Conservation (phyloP, 2,888 invertebrate genomes). For the Andrena camellia region DNA sequence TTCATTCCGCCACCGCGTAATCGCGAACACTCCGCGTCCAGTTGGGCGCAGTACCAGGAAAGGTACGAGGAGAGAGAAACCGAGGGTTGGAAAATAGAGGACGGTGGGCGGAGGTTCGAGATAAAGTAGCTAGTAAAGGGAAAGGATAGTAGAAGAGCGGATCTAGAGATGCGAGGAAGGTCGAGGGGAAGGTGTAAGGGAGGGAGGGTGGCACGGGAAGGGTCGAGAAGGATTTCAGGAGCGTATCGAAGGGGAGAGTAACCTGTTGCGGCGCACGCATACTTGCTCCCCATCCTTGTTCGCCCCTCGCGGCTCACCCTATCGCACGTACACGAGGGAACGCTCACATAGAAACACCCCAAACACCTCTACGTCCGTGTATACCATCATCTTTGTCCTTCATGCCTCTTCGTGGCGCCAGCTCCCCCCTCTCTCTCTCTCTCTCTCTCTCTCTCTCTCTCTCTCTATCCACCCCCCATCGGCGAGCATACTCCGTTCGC, state of each 20-base stretch:
- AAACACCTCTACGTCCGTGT: constrained; percentile 23
- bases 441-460: not conserved
- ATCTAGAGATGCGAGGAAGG: constrained; percentile 10
- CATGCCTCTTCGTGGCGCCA: constrained; percentile 9
- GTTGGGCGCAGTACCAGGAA: not conserved
- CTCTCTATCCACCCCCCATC: not conserved
- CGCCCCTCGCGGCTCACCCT: constrained; percentile 9
- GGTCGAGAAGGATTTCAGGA: constrained; percentile 54
- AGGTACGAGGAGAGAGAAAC: not conserved
- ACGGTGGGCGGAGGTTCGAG: not conserved
- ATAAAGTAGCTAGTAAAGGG: not conserved
- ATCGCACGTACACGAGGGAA: constrained; percentile 20
- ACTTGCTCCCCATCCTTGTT: constrained; percentile 84
- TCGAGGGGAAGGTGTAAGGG: constrained; percentile 37
- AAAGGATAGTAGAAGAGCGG: constrained; percentile 5
- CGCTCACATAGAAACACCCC: constrained; percentile 24
- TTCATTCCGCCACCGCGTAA: not conserved
- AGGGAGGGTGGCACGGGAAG: constrained; percentile 42
- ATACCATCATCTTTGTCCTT: constrained; percentile 13
- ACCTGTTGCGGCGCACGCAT: constrained; percentile 84
- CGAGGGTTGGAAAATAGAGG: not conserved
- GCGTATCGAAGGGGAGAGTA: constrained; percentile 71
- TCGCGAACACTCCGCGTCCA: not conserved
- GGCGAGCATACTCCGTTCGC: constrained; percentile 23
- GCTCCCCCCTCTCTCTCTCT: not conserved